Conservation (phyloP, 2,888 invertebrate species). For the Meliscaeva auricollis region DNA sequence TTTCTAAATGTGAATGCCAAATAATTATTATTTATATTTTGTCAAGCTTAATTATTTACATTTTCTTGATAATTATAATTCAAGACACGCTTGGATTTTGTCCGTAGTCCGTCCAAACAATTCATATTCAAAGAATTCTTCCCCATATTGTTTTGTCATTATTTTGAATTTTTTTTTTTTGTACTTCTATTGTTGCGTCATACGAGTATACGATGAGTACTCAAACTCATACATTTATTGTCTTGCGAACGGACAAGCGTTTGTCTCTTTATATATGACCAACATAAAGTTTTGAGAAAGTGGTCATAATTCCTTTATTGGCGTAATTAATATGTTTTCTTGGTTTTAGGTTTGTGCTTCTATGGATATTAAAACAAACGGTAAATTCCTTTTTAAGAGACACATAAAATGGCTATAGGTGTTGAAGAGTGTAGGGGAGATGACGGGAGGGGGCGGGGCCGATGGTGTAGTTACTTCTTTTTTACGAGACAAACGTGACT, state of each 20-base stretch:
- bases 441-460: no score
- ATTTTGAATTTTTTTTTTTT: slow-evolving; percentile 63
- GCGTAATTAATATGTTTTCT: slow-evolving; percentile 26
- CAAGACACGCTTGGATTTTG: slow-evolving; percentile 59
- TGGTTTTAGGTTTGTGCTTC: slow-evolving; percentile 6
- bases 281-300: slow-evolving; percentile 54
- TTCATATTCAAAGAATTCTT: slow-evolving; percentile 38
- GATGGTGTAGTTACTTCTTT: neutral
- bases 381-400: neutral
- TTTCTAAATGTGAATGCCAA: slow-evolving; percentile 47
- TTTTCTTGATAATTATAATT: slow-evolving; percentile 68
- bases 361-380: neutral
- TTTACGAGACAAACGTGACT: neutral
- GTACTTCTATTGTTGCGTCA: slow-evolving; percentile 70
- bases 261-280: slow-evolving; percentile 35
- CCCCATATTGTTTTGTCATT: slow-evolving; percentile 24
- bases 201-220: no score
- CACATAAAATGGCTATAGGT: no score
- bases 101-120: slow-evolving; percentile 42
- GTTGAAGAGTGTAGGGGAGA: neutral
- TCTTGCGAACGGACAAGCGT: no score
- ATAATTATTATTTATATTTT: slow-evolving; percentile 41
- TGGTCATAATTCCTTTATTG: slow-evolving; percentile 46
- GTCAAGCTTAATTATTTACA: slow-evolving; percentile 52
- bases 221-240: neutral